Evolutionary conservation across 1,140 invertebrate genomes (phyloP).

Genomic region (Drosophila suzukii): DNA sequence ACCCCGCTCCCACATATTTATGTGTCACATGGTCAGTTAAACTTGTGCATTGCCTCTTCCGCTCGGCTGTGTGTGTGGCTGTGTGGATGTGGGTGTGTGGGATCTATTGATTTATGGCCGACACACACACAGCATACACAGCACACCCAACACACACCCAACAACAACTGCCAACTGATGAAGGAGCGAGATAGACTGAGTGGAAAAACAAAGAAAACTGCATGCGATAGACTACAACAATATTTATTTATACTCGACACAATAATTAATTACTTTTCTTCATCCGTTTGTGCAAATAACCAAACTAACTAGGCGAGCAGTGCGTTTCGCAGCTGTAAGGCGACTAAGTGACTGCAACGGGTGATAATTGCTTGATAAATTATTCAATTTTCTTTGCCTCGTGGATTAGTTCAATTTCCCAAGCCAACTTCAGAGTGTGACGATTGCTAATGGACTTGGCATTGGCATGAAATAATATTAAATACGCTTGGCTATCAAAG

Average conservation of each 20-base stretch:
- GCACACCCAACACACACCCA: slow-evolving; percentile 3
- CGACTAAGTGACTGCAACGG: slow-evolving; percentile 6
- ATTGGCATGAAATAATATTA: not conserved
- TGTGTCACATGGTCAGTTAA: slow-evolving; percentile 78
- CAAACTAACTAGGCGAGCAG: slow-evolving; percentile 43
- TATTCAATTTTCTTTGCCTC: not conserved
- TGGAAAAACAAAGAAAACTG: slow-evolving; percentile 59
- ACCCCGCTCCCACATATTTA: slow-evolving; percentile 53
- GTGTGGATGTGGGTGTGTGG: slow-evolving; percentile 17
- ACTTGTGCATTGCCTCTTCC: slow-evolving; percentile 74
- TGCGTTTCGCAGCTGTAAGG: slow-evolving; percentile 31
- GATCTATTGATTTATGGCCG: slow-evolving; percentile 54
- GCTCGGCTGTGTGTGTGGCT: slow-evolving; percentile 28
- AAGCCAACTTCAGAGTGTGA: not conserved
- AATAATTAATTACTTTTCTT: slow-evolving; percentile 66
- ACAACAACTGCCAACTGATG: slow-evolving; percentile 18
- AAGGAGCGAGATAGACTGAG: slow-evolving; percentile 42
- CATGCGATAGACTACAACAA: slow-evolving; percentile 55
- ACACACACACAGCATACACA: slow-evolving; percentile 22
- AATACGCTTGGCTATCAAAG: not conserved
- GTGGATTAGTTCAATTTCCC: not conserved
- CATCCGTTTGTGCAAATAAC: slow-evolving; percentile 58
- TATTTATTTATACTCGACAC: slow-evolving; percentile 54
- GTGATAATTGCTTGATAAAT: slow-evolving; percentile 12
- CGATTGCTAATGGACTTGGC: not conserved